phyloP scores from a whole-genome alignment of 2,113 vertebrate genomes.

The Rattus norvegicus region DNA sequence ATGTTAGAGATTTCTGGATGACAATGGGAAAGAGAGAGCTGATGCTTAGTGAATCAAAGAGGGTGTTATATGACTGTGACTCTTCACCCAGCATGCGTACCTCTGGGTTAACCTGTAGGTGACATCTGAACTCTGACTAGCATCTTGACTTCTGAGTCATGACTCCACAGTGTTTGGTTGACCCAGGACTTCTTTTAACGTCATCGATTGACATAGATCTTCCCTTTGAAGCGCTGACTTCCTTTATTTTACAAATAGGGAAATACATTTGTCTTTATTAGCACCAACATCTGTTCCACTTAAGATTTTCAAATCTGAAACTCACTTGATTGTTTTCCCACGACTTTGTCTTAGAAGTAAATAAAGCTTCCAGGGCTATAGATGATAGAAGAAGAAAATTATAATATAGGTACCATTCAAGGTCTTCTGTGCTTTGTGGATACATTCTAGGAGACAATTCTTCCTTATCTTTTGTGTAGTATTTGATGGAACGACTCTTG shows the following conservation, averaged over 20 bases:
- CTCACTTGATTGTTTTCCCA: neutral
- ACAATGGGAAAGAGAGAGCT: neutral
- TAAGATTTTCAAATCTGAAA: slow-evolving; percentile 29
- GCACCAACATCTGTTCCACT: neutral
- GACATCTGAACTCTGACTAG: neutral
- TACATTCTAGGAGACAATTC: neutral
- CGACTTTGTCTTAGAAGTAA: neutral
- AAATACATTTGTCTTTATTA: neutral
- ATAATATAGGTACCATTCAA: neutral
- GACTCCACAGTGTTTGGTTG: neutral
- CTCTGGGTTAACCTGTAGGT: neutral
- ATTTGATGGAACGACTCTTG: neutral
- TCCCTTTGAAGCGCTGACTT: neutral
- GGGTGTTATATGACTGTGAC: neutral
- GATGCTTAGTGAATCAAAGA: neutral
- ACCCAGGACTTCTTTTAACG: neutral
- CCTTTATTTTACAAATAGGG: neutral
- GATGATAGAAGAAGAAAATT: neutral
- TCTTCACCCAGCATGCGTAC: neutral
- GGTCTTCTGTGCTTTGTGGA: neutral
- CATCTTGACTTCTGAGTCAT: neutral
- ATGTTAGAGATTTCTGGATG: neutral
- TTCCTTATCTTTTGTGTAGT: neutral
- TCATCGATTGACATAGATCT: neutral
- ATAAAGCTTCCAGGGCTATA: neutral